Evolutionary conservation across 1,140 invertebrate genomes (phyloP).

Genomic region (Heliconius eleuchia): DNA sequence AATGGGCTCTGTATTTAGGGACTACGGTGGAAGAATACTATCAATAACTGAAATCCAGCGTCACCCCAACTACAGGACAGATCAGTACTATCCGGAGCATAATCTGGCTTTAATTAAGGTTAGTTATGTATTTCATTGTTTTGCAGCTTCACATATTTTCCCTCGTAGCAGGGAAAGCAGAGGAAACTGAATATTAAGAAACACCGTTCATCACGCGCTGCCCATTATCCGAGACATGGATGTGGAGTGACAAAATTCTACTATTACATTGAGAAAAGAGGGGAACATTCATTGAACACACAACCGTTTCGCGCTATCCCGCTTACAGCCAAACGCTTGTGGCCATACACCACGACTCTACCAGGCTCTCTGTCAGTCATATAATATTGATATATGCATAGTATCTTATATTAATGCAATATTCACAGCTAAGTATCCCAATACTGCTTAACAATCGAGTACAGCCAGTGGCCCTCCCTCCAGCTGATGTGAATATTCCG

Average conservation of each 20-base stretch:
- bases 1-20: constrained; percentile 68
- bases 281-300: too few species aligned
- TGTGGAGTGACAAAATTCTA: too few species aligned
- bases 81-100: constrained; percentile 73
- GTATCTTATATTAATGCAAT: background rate
- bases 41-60: constrained; percentile 56
- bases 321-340: too few species aligned
- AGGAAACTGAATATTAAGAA: too few species aligned
- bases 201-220: too few species aligned
- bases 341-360: too few species aligned
- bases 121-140: background rate
- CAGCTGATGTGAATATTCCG: constrained; percentile 49
- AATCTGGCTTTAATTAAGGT: constrained; percentile 73
- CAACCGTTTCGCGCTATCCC: too few species aligned
- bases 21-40: constrained; percentile 65
- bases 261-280: too few species aligned
- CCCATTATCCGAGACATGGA: too few species aligned
- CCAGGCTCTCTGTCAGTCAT: too few species aligned
- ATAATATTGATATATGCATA: too few species aligned
- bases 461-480: constrained; percentile 55
- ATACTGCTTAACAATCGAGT: constrained; percentile 49
- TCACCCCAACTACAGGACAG: constrained; percentile 66
- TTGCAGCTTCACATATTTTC: background rate
- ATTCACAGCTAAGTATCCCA: constrained; percentile 54
- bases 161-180: too few species aligned